Base-by-base conservation (phyloP, 2,797 vertebrate species). In the Malurus splendens region DNA sequence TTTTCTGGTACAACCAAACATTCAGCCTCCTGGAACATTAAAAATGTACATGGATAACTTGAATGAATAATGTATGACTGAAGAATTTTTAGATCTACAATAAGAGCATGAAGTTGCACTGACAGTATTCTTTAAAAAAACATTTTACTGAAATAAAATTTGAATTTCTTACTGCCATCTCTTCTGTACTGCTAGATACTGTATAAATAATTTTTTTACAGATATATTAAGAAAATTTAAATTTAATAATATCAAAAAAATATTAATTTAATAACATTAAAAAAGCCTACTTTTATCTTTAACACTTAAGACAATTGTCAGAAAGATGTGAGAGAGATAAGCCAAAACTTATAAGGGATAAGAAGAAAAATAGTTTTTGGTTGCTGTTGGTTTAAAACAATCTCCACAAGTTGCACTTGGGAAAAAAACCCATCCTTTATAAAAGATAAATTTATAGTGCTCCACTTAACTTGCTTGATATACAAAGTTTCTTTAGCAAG, bases 351-450 rank as follows among this genome's bases (percentile, higher is more conserved):
- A 12, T 36, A 36, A 36, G 36, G 36, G 36, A 17, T 2, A 5
- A 12, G 18, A n/a, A 48, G 9, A 45, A 54, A 54, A 25, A 33
- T n/a, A 41, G 18, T 0, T 1, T 19, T 32, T 2, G 12, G 22
- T 48, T 60, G 3, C 20, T 71, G 66, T 14, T 61, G 15, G 9
- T 56, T 82, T 33, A 77, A 42, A 73, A 73, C 25, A 10, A 42
- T 42, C 7, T 47, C 82, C 9, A 59, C 19, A 42, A 62, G 24
- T 27, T 39, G 18, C 12, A 55, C 44, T 50, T 71, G 18, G 18
- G 12, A 75, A 76, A 64, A 47, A 15, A 14, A 9, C 44, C 44
- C 44, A 6, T 1, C n/a, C 71, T 48, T 70, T n/a, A 5, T 5
- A 32, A 56, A 32, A 67, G 44, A 42, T 52, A 73, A 13, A 39